These are phyloP conservation scores for Drosophila basisetae DNA, from an alignment of 2,888 invertebrate genomes.

Conservation along the genomic window DNA sequence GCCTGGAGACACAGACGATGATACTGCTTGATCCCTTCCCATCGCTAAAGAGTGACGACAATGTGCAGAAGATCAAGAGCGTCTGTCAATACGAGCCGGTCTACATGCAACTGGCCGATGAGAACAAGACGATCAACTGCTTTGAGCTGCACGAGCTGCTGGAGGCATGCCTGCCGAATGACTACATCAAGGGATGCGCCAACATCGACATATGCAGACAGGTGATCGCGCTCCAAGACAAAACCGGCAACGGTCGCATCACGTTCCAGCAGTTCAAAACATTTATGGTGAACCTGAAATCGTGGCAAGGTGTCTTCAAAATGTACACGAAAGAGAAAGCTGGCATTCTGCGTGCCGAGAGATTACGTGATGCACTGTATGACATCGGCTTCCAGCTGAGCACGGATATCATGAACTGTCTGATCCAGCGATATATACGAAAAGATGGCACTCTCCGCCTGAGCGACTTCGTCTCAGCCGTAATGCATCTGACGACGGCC, in stretches of 20 bases:
- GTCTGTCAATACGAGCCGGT: slow-evolving; percentile 93
- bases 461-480: slow-evolving; percentile 96
- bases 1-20: slow-evolving; percentile 87
- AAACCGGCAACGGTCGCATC: slow-evolving; percentile 91
- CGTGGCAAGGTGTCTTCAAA: slow-evolving; percentile 96
- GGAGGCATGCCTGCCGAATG: slow-evolving; percentile 96
- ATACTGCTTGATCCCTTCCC: slow-evolving; percentile 85
- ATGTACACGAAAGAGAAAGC: slow-evolving; percentile 96
- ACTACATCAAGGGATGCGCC: slow-evolving; percentile 97
- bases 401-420: slow-evolving; percentile 92
- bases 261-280: slow-evolving; percentile 95
- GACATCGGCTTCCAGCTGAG: slow-evolving; percentile 96
- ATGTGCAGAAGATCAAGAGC: slow-evolving; percentile 84
- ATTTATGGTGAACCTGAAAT: slow-evolving; percentile 95
- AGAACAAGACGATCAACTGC: slow-evolving; percentile 94
- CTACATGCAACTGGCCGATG: slow-evolving; percentile 95
- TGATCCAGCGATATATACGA: slow-evolving; percentile 94
- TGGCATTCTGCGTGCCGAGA: slow-evolving; percentile 94
- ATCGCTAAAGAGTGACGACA: slow-evolving; percentile 86
- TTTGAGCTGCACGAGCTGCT: slow-evolving; percentile 95
- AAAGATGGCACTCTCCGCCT: slow-evolving; percentile 96
- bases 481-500: slow-evolving; percentile 94
- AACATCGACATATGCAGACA: slow-evolving; percentile 96
- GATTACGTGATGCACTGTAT: slow-evolving; percentile 92
- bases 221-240: slow-evolving; percentile 94